Conservation (phyloP, 2,888 invertebrate genomes). For the Clunio marinus region DNA sequence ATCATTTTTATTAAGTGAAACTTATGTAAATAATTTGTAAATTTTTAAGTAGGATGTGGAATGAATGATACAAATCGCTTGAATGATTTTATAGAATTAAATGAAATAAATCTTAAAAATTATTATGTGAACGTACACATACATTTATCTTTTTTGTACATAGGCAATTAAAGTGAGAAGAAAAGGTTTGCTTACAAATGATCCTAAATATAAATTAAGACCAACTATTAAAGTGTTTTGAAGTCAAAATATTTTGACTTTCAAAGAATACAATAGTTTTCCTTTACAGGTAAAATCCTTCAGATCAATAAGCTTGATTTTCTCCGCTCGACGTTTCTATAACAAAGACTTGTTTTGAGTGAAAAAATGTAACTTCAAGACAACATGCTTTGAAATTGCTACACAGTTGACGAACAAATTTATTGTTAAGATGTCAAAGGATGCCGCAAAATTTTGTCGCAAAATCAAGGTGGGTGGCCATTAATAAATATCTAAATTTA, state of each 20-base stretch:
- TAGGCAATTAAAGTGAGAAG: too few relatives aligned
- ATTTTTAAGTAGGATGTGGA: too few relatives aligned
- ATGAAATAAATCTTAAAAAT: too few relatives aligned
- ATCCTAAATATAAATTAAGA: not conserved
- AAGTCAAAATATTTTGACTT: constrained; percentile 38
- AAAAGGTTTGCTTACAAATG: too few relatives aligned
- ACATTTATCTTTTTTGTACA: too few relatives aligned
- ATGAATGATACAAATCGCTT: too few relatives aligned
- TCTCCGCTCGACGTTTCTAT: constrained; percentile 12
- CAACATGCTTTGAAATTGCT: not conserved
- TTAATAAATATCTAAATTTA: not conserved
- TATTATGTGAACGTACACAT: too few relatives aligned
- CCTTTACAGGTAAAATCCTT: constrained; percentile 11
- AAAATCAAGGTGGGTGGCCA: constrained; percentile 15
- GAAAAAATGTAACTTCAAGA: too few relatives aligned
- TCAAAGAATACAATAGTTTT: constrained; percentile 25
- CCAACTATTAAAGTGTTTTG: not conserved
- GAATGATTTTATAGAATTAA: too few relatives aligned
- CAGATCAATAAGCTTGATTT: not conserved
- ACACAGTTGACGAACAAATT: constrained; percentile 9
- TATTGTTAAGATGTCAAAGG: not conserved
- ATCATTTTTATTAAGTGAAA: too few relatives aligned
- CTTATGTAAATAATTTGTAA: too few relatives aligned
- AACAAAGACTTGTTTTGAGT: not conserved
- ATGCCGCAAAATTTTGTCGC: constrained; percentile 8